These are phyloP conservation scores for Tenthredo notha DNA, from an alignment of 2,888 invertebrate genomes.

Conservation along the genomic window DNA sequence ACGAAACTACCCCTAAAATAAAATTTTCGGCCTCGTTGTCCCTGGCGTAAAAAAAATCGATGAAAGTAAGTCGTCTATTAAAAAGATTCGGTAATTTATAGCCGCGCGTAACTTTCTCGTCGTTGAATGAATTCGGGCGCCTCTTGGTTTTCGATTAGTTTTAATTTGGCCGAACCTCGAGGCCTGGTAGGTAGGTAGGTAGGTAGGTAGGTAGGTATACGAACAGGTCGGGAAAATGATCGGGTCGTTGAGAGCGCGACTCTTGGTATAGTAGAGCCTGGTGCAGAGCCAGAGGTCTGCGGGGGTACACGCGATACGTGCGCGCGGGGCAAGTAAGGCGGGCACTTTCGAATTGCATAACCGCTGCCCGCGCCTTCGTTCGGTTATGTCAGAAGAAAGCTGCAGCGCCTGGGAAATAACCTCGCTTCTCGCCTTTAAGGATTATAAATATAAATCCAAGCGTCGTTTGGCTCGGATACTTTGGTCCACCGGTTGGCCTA, in stretches of 20 bases:
- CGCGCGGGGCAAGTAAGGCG: conserved; percentile 73
- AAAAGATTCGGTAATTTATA: conserved; percentile 11
- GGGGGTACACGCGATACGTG: conserved; percentile 50
- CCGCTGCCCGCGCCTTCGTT: conserved; percentile 76
- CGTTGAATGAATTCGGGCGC: conserved; percentile 1
- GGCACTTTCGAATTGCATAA: conserved; percentile 79
- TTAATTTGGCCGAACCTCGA: not conserved
- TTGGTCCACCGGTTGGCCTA: conserved; percentile 11
- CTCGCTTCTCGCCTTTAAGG: conserved; percentile 53
- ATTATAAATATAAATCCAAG: conserved; percentile 52
- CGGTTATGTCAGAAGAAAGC: conserved; percentile 79
- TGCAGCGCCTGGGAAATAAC: conserved; percentile 73
- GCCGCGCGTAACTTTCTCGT: conserved; percentile 16
- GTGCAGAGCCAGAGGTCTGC: conserved; percentile 45
- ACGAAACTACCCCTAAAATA: not conserved
- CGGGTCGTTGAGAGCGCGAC: conserved; percentile 43
- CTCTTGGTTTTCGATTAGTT: not conserved
- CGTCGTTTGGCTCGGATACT: conserved; percentile 33
- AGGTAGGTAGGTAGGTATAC: not conserved
- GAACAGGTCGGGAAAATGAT: conserved; percentile 17
- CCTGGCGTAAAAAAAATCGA: not conserved
- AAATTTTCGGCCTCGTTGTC: not conserved
- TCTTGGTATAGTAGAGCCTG: conserved; percentile 20
- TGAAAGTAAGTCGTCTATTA: not conserved
- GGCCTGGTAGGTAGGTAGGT: not conserved